Base-by-base conservation (phyloP, 2,888 invertebrate genomes). In the Heliconius ethilla region DNA sequence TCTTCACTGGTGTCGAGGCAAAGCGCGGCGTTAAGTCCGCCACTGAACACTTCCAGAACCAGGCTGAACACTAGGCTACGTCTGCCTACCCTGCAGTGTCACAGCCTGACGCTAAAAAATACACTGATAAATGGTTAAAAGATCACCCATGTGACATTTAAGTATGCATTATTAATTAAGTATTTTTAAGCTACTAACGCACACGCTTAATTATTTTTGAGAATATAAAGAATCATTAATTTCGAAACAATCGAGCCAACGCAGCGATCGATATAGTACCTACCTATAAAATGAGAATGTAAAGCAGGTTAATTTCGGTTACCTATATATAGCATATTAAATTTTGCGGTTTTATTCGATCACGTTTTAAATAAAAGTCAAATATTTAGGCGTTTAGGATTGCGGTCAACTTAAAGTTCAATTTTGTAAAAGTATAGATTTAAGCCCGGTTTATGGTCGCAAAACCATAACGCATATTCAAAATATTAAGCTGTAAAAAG, bases 261-360 rank as follows among this genome's bases (percentile, higher is more conserved):
- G 3, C 67, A n/a, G n/a, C 22, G n/a, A n/a, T 15, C 69, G 40
- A 25, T 59, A 70, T 18, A 22, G 22, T 51, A 29, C 13, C 37
- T 37, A 37, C 37, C 22, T 55, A 70, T 27, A 45, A 18, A 45
- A 70, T 6, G 11, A 29, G 51, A 70, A 70, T 55, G 25, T 37
- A 73, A 63, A 63, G 62, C 37, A 37, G 73, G 73, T 40, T 63
- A 73, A 73, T 63, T 62, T 59, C 62, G 11, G 29, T 22, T 70
- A 70, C 55, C 75, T 75, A 77, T 73, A 77, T 40, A 40, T 40
- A 40, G 78, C 70, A 51, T 69, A 78, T 78, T 79, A 79, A 78
- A 75, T 62, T 78, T 70, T 82, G 82, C 78, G 82, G 82, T 82
- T 77, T 77, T 65, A 67, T 74, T 29, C 77, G 75, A 79, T 75